Conservation (phyloP, 2,797 vertebrate species). For the Petrocephalus sullivani region DNA sequence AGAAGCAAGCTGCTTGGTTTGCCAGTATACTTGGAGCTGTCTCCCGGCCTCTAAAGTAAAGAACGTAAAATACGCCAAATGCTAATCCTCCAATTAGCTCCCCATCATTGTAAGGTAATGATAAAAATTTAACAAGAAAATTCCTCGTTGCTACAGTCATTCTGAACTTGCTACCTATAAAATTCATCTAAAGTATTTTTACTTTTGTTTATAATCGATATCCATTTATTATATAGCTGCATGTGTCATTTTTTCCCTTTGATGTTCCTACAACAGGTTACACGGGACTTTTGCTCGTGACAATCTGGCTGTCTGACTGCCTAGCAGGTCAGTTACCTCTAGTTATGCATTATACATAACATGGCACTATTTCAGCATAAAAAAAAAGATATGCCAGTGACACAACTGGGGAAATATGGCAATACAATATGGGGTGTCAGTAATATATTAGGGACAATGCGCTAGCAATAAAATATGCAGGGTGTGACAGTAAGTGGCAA, state of each 20-base stretch:
- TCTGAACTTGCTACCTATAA: background rate
- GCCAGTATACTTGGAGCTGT: background rate
- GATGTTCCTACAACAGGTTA: background rate
- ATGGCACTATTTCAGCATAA: background rate
- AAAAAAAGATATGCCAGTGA: background rate
- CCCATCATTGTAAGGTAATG: conserved; percentile 4
- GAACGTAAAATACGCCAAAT: background rate
- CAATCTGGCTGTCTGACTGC: background rate
- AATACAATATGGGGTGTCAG: background rate
- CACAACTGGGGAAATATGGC: background rate
- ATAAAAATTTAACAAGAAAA: background rate
- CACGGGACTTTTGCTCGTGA: background rate
- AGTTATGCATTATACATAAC: conserved; percentile 9
- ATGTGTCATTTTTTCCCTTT: background rate
- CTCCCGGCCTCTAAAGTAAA: background rate
- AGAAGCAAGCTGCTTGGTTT: background rate
- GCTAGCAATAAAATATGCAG: background rate
- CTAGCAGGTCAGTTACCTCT: background rate
- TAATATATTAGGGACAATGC: background rate
- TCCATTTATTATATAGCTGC: background rate
- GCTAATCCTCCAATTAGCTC: background rate
- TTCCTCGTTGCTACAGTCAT: background rate
- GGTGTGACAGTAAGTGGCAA: background rate
- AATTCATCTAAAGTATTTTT: background rate
- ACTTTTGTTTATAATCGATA: background rate